Evolutionary conservation across 2,113 vertebrate species (phyloP).

Genomic region (Paracyprichromis sp.): DNA sequence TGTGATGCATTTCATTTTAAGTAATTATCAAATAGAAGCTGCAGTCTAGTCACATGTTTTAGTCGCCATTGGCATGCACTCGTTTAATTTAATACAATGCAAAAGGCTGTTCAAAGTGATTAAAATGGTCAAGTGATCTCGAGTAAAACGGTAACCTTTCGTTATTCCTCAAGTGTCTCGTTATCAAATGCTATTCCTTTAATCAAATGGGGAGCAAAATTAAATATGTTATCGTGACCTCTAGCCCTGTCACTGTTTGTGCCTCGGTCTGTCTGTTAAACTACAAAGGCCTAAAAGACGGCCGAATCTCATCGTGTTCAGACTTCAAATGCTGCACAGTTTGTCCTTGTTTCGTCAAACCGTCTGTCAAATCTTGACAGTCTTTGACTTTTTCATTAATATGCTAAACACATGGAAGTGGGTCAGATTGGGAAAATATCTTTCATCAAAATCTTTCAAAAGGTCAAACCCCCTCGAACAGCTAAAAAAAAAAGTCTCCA

Average conservation of each 20-base stretch:
- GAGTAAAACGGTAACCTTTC: not conserved
- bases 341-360: constrained; percentile 7
- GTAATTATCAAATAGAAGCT: not conserved
- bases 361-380: not conserved
- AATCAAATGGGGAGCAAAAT: not conserved
- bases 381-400: not conserved
- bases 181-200: not conserved
- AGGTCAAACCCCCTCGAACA: not conserved
- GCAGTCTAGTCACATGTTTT: not conserved
- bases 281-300: not conserved
- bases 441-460: not conserved
- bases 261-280: not conserved
- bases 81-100: not conserved
- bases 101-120: not conserved
- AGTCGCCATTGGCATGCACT: not conserved
- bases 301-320: not conserved
- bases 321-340: not conserved
- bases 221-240: not conserved
- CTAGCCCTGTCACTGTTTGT: not conserved
- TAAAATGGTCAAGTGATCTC: not conserved
- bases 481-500: not conserved
- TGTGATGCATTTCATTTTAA: not conserved
- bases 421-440: not conserved
- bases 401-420: constrained; percentile 14
- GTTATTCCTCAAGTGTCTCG: not conserved